Evolutionary conservation across 2,113 vertebrate species (phyloP).

Genomic region (Phyllostomus hastatus): DNA sequence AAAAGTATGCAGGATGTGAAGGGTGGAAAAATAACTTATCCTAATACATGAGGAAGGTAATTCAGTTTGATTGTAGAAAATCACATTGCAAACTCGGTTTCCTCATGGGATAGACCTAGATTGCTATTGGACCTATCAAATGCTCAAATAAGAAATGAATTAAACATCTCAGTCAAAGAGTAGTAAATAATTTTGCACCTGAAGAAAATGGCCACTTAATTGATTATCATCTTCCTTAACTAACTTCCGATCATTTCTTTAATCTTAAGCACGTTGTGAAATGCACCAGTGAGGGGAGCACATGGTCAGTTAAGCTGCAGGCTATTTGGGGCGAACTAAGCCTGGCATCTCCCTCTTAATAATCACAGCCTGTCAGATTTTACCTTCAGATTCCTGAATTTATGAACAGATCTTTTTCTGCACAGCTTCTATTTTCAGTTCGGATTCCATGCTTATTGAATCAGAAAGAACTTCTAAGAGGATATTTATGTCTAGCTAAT

Average conservation of each 20-base stretch:
- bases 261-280: constrained; percentile 39
- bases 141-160: constrained; percentile 36
- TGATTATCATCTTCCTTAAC: constrained; percentile 29
- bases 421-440: constrained; percentile 53
- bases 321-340: neutral
- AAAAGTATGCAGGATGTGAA: neutral
- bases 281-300: neutral
- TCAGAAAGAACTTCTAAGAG: constrained; percentile 21
- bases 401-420: constrained; percentile 24
- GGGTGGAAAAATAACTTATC: neutral
- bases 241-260: neutral
- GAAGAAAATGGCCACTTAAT: constrained; percentile 32
- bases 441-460: neutral
- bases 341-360: neutral
- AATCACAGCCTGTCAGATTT: constrained; percentile 13
- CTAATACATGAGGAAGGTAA: neutral
- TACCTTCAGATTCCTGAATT: constrained; percentile 30
- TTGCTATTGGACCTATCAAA: neutral
- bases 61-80: neutral
- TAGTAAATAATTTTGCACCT: constrained; percentile 6
- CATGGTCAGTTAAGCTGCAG: neutral
- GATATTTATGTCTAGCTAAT: constrained; percentile 42
- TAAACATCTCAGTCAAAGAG: constrained; percentile 41
- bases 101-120: neutral
- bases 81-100: neutral